Evolutionary conservation across 2,888 invertebrate species (phyloP), one percentile per base, ranked within the genome.

Genomic region (Pseudococcus viburni): DNA sequence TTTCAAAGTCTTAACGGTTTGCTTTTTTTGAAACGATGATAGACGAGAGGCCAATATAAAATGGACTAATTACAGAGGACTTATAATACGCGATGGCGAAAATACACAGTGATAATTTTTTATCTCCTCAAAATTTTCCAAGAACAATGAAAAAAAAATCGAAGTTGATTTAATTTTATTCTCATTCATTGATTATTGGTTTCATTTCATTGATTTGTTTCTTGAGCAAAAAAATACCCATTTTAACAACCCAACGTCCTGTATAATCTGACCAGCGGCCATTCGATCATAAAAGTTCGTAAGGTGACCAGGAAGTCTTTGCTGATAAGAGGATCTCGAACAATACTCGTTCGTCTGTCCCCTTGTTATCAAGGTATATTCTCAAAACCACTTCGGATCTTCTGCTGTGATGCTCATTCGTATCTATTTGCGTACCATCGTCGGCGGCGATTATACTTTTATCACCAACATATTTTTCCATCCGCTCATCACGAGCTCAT

Each of bases 161-260:
- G 26, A 68, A 68, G 68, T 12, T 51, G 4, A 46, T 64, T 68
- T 26, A 26, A 68, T 68, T 68, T 68, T 68, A 68, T 68, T 26
- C 12, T 64, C 4, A 33, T 46, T 51, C 68, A 68, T 68, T 68
- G 26, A 68, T 68, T 26, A 42, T 42, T 42, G 42, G 64, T 68
- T 68, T 26, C 9, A 68, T 68, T 68, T 68, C 68, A 68, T 68
- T 68, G 68, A 68, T 26, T 64, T 64, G 2, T 64, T 64, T 33
- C 3, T 33, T 33, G 1, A 0, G 12, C n/a, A 59, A 68, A 68
- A 26, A 68, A 26, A 42, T 42, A 42, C 42, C 42, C 9, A 42
- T 9, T 6, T 68, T 19, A 64, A 64, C 3, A 11, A 64, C 0
- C 19, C 64, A 46, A 11, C 46, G 46, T 33, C 26, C 26, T 33